phyloP scores from a whole-genome alignment of 2,888 invertebrate species.

The Drosophila koepferae region DNA sequence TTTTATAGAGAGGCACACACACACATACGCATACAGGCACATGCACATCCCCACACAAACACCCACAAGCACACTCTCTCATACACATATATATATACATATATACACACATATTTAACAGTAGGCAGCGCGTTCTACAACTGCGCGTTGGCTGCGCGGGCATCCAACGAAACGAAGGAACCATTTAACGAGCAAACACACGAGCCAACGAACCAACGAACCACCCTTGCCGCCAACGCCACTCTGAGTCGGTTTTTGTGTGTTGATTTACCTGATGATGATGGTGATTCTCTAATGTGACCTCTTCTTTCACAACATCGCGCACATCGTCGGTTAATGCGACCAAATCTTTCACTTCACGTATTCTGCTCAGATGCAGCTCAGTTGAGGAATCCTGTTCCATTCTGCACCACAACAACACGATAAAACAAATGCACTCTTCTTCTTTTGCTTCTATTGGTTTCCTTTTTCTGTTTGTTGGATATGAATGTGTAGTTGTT shows the following conservation, averaged over 20 bases:
- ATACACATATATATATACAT: conserved; percentile 16
- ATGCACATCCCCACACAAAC: conserved; percentile 31
- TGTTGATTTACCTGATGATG: conserved; percentile 72
- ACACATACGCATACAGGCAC: conserved; percentile 27
- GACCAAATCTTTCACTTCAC: conserved; percentile 81
- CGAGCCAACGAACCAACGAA: conserved; percentile 26
- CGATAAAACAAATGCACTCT: conserved; percentile 54
- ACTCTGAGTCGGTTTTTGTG: conserved; percentile 41
- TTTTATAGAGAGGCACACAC: conserved; percentile 38
- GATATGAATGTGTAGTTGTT: conserved; percentile 54
- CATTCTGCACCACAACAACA: conserved; percentile 73
- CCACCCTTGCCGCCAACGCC: conserved; percentile 62
- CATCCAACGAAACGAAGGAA: conserved; percentile 56
- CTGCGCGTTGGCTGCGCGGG: conserved; percentile 72
- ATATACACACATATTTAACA: conserved; percentile 10
- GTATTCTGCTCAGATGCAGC: conserved; percentile 83
- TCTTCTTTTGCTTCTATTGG: conserved; percentile 46
- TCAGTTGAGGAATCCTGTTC: conserved; percentile 83
- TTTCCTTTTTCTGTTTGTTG: conserved; percentile 48
- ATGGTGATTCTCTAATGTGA: conserved; percentile 81
- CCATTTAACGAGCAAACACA: conserved; percentile 24
- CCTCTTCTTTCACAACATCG: conserved; percentile 83
- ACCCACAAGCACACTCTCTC: conserved; percentile 28
- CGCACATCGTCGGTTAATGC: conserved; percentile 80
- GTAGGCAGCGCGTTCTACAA: conserved; percentile 63